Conservation (phyloP, 2,888 invertebrate species). For the Willowsia nigromaculata region DNA sequence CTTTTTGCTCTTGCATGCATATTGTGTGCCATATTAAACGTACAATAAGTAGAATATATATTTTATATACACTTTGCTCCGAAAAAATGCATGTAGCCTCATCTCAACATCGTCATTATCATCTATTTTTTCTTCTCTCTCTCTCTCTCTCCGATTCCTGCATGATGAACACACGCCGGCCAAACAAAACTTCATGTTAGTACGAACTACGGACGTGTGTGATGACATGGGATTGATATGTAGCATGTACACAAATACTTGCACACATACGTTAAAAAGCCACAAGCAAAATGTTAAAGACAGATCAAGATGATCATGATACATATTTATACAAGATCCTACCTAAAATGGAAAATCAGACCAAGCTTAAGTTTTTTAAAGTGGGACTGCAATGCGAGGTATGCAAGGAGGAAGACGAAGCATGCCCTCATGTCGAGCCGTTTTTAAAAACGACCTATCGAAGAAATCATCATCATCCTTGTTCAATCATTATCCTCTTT, state of each 20-base stretch:
- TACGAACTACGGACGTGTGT: neutral
- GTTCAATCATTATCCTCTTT: slow-evolving; percentile 19
- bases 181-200: neutral
- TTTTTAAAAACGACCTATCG: neutral
- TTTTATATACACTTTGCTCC: neutral
- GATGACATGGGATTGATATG: slow-evolving; percentile 52
- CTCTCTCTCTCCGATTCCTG: neutral
- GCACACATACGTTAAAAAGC: neutral
- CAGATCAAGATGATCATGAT: slow-evolving; percentile 21
- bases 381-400: neutral
- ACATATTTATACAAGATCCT: slow-evolving; percentile 21
- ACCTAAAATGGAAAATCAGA: slow-evolving; percentile 55
- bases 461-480: slow-evolving; percentile 34
- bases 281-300: slow-evolving; percentile 8
- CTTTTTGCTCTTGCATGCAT: slow-evolving; percentile 36
- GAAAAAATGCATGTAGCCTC: neutral
- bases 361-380: neutral
- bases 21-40: slow-evolving; percentile 10
- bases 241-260: slow-evolving; percentile 17
- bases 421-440: slow-evolving; percentile 50
- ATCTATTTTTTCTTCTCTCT: slow-evolving; percentile 6
- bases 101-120: slow-evolving; percentile 24
- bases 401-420: neutral
- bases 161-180: slow-evolving; percentile 62
- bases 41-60: neutral